These are phyloP conservation scores for Hetaerina americana DNA, from an alignment of 1,140 invertebrate genomes.

Conservation along the genomic window DNA sequence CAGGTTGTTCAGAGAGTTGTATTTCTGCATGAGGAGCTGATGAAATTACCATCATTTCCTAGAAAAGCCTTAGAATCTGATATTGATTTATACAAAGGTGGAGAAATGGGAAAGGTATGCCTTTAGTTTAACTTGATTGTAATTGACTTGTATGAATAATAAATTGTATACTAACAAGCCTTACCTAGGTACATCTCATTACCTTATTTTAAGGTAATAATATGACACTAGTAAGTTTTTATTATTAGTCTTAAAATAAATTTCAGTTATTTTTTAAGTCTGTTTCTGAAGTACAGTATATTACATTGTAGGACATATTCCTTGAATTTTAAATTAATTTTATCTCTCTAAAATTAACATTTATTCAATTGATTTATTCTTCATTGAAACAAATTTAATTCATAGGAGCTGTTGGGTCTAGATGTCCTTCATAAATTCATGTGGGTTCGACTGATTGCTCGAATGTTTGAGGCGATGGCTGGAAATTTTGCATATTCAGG, in stretches of 20 bases:
- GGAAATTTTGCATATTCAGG: slow-evolving; percentile 95
- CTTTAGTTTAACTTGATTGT: neutral
- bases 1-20: slow-evolving; percentile 87
- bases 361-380: neutral
- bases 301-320: too few species aligned
- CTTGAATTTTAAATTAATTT: too few species aligned
- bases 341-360: too few species aligned
- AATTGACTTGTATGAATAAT: too few species aligned
- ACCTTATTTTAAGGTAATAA: too few species aligned
- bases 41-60: slow-evolving; percentile 96
- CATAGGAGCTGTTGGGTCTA: slow-evolving; percentile 74
- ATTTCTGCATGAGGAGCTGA: slow-evolving; percentile 98
- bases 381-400: neutral
- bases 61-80: slow-evolving; percentile 95
- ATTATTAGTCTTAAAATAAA: too few species aligned
- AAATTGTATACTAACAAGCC: too few species aligned
- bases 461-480: slow-evolving; percentile 98
- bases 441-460: slow-evolving; percentile 91
- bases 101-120: slow-evolving; percentile 70
- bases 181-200: too few species aligned
- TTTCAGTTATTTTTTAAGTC: too few species aligned
- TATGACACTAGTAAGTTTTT: too few species aligned
- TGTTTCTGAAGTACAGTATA: too few species aligned
- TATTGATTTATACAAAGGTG: slow-evolving; percentile 82
- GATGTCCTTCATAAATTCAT: slow-evolving; percentile 97